Evolutionary conservation across 1,140 invertebrate species (phyloP).

Genomic region (Sinonovacula constricta): DNA sequence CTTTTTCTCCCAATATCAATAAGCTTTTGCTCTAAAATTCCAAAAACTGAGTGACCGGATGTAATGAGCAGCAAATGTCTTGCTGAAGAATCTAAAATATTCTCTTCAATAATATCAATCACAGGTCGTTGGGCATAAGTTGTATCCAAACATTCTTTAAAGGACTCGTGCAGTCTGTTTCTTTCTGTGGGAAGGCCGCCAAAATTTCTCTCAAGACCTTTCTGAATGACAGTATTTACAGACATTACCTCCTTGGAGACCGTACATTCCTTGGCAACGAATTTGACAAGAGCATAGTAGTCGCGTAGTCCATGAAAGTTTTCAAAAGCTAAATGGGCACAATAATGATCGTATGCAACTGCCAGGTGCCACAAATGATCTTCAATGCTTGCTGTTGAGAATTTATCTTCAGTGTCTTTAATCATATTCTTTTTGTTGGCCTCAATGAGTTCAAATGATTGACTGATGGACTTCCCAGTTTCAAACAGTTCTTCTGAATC

Average conservation of each 20-base stretch:
- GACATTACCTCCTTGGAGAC: not conserved
- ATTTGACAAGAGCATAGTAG: slow-evolving; percentile 70
- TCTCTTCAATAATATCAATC: slow-evolving; percentile 54
- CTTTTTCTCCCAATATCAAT: slow-evolving; percentile 32
- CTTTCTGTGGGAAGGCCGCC: slow-evolving; percentile 59
- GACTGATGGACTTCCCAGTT: slow-evolving; percentile 37
- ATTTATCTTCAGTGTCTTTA: not conserved
- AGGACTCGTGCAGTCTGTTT: slow-evolving; percentile 12
- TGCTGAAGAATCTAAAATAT: slow-evolving; percentile 52
- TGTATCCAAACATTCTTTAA: not conserved
- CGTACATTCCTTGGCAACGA: slow-evolving; percentile 40
- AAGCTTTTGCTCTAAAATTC: slow-evolving; percentile 52
- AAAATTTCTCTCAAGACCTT: slow-evolving; percentile 65
- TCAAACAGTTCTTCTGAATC: slow-evolving; percentile 47
- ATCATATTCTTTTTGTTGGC: not conserved
- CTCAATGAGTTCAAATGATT: not conserved
- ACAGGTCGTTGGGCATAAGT: not conserved
- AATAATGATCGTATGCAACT: slow-evolving; percentile 56
- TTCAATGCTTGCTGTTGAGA: not conserved
- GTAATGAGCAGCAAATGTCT: slow-evolving; percentile 63
- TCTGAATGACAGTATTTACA: slow-evolving; percentile 16
- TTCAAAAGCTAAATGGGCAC: slow-evolving; percentile 48
- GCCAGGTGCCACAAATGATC: slow-evolving; percentile 51
- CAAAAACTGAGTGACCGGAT: slow-evolving; percentile 57
- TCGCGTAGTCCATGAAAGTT: slow-evolving; percentile 71